These are phyloP conservation scores for Mactromeris polynyma DNA, from an alignment of 2,888 invertebrate species.

Conservation along the genomic window DNA sequence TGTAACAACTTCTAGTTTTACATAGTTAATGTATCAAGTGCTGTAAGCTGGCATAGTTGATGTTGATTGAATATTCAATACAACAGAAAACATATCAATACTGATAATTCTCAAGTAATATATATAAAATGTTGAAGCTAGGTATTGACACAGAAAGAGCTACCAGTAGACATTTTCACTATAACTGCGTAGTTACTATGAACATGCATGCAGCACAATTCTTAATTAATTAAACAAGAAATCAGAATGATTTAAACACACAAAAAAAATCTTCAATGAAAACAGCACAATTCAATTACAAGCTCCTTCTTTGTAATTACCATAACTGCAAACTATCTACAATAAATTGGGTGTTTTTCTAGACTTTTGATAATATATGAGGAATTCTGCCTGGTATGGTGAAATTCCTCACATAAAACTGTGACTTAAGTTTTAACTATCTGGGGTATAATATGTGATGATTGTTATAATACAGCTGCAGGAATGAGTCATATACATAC, in stretches of 20 bases:
- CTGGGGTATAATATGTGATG: not conserved
- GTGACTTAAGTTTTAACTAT: not conserved
- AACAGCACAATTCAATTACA: not conserved
- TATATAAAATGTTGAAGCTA: too few species aligned
- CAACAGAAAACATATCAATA: too few species aligned
- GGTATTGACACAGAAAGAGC: too few species aligned
- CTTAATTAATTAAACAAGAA: not conserved
- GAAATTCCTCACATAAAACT: not conserved
- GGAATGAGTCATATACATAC: conserved; percentile 22
- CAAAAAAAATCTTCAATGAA: not conserved
- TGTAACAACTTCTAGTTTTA: too few species aligned
- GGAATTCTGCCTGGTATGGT: not conserved
- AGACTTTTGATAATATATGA: not conserved
- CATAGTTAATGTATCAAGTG: too few species aligned
- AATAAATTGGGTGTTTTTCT: not conserved
- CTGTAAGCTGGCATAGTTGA: too few species aligned
- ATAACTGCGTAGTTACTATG: too few species aligned
- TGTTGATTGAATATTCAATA: too few species aligned
- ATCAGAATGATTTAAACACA: not conserved
- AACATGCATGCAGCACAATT: too few species aligned
- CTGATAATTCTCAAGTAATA: too few species aligned
- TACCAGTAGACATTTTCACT: not conserved
- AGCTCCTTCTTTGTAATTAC: not conserved
- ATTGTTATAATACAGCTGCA: not conserved
- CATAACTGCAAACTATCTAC: not conserved